These are phyloP conservation scores for Hystrix cristata DNA, from an alignment of 2,113 vertebrate genomes.

Conservation along the genomic window DNA sequence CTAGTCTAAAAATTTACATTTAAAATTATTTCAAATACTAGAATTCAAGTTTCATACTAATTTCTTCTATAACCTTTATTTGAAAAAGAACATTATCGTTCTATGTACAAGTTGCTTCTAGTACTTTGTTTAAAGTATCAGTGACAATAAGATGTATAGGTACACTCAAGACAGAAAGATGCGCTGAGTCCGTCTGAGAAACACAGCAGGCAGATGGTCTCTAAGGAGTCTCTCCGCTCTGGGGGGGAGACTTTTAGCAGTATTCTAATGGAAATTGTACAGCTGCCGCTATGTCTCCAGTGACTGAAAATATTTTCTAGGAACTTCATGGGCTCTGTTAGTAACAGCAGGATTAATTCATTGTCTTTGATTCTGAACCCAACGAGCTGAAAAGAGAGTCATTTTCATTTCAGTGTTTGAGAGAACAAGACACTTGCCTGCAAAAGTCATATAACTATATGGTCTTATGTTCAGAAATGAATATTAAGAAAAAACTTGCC, in stretches of 20 bases:
- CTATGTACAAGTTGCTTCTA: conserved; percentile 25
- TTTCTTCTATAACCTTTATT: conserved; percentile 38
- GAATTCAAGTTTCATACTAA: neutral
- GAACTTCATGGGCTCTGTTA: conserved; percentile 57
- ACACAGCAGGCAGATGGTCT: conserved; percentile 53
- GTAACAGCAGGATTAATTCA: conserved; percentile 65
- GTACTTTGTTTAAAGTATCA: conserved; percentile 62
- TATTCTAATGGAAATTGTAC: conserved; percentile 66
- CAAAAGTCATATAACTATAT: neutral
- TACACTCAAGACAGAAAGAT: conserved; percentile 67
- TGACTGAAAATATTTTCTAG: conserved; percentile 67
- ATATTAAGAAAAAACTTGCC: conserved; percentile 49
- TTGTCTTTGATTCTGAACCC: conserved; percentile 52
- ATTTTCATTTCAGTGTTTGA: conserved; percentile 69
- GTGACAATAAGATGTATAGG: conserved; percentile 39
- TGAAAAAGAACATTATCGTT: conserved; percentile 44
- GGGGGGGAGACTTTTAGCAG: conserved; percentile 61
- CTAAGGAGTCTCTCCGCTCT: conserved; percentile 45
- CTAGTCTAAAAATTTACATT: neutral
- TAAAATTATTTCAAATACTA: conserved; percentile 43
- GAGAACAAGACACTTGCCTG: conserved; percentile 7
- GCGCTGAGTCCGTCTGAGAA: conserved; percentile 36
- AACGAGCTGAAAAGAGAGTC: conserved; percentile 60
- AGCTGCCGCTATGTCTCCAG: conserved; percentile 55
- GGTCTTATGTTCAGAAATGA: conserved; percentile 40